phyloP scores from a whole-genome alignment of 2,888 invertebrate species.

The Leucania comma region DNA sequence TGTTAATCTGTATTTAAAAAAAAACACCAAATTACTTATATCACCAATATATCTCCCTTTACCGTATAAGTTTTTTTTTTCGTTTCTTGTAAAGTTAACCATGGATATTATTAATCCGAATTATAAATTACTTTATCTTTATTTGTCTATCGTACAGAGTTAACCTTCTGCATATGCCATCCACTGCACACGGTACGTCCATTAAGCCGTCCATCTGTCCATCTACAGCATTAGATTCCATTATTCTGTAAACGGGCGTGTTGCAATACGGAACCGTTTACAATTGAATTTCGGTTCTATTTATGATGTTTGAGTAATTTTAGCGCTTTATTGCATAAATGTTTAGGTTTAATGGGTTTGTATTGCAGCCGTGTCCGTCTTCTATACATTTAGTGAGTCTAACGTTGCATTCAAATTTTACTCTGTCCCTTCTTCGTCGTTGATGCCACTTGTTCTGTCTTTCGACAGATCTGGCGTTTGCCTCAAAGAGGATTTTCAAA shows the following conservation, averaged over 20 bases:
- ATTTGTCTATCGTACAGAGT: background rate
- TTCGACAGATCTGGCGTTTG: no score
- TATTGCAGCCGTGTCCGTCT: background rate
- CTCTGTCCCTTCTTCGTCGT: no score
- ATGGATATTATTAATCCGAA: no score
- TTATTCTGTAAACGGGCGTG: conserved; percentile 53
- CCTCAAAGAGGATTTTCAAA: no score
- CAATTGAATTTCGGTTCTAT: conserved; percentile 41
- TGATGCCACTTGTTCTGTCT: no score
- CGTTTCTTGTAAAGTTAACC: no score
- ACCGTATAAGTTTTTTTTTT: no score
- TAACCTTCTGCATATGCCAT: conserved; percentile 14
- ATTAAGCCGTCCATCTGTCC: conserved; percentile 67
- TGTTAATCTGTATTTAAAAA: no score
- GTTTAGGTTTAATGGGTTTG: conserved; percentile 16
- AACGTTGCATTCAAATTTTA: background rate
- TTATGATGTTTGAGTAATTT: conserved; percentile 51
- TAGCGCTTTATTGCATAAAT: conserved; percentile 19
- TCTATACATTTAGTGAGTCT: background rate
- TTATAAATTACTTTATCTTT: no score
- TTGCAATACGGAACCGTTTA: conserved; percentile 59
- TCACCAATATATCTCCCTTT: no score
- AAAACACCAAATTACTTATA: no score
- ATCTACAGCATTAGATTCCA: conserved; percentile 53
- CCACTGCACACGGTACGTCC: conserved; percentile 17